Conservation (phyloP, 2,113 vertebrate genomes). For the Rostratula benghalensis region DNA sequence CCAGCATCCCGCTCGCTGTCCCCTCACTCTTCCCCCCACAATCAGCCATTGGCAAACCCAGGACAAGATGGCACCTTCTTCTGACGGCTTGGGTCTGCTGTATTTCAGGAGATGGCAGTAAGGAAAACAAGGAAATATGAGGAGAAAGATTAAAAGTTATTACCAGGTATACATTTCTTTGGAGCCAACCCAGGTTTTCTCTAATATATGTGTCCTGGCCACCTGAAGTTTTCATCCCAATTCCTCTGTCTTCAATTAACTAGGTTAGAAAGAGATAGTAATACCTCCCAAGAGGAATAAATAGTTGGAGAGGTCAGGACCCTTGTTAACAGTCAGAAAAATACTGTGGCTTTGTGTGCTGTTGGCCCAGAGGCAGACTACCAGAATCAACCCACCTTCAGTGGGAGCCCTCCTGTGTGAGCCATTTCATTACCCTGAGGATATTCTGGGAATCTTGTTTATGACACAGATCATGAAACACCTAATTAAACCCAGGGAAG, state of each 20-base stretch:
- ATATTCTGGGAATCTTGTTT: neutral
- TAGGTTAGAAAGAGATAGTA: neutral
- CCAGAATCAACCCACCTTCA: neutral
- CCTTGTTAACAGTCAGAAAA: neutral
- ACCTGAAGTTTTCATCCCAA: neutral
- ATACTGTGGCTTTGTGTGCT: accelerated
- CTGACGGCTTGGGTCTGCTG: neutral
- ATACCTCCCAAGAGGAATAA: neutral
- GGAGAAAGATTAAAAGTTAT: neutral
- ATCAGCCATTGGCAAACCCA: neutral
- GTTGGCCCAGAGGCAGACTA: neutral
- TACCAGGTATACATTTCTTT: neutral
- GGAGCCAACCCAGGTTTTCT: neutral
- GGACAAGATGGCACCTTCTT: neutral
- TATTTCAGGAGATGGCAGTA: neutral
- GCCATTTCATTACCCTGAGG: neutral
- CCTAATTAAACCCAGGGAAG: neutral
- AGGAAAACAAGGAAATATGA: neutral
- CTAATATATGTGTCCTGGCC: neutral
- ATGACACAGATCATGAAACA: neutral
- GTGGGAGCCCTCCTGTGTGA: neutral
- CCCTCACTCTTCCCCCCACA: too few relatives aligned
- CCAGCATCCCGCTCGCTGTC: accelerated
- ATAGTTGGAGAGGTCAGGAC: neutral
- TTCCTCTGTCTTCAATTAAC: neutral